Conservation (phyloP, 2,888 invertebrate genomes). For the Catocala nupta region DNA sequence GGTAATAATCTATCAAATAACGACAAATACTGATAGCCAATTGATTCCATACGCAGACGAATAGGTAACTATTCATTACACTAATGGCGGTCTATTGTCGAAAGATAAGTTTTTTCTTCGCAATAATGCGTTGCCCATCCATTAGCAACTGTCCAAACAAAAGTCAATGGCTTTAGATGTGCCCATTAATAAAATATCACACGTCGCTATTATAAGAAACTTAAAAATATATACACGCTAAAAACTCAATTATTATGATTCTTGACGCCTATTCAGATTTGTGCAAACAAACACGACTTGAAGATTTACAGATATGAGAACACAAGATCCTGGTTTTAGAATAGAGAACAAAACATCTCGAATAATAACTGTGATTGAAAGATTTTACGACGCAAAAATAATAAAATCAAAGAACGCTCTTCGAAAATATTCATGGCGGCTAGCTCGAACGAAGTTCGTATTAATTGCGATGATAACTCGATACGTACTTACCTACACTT, state of each 20-base stretch:
- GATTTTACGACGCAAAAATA: slow-evolving; percentile 13
- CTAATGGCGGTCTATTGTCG: slow-evolving; percentile 71
- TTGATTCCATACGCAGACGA: slow-evolving; percentile 62
- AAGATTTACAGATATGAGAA: slow-evolving; percentile 1
- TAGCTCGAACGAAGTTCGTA: slow-evolving; percentile 24
- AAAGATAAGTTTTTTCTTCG: slow-evolving; percentile 53
- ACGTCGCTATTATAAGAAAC: slow-evolving; percentile 33
- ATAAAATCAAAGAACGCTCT: slow-evolving; percentile 14
- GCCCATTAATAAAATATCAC: slow-evolving; percentile 58
- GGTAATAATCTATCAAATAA: slow-evolving; percentile 59
- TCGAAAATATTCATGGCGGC: slow-evolving; percentile 22
- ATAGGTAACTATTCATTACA: slow-evolving; percentile 66
- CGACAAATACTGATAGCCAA: slow-evolving; percentile 61
- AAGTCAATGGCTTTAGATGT: slow-evolving; percentile 64
- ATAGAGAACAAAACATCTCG: background rate
- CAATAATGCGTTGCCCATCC: slow-evolving; percentile 56
- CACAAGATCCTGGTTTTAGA: slow-evolving; percentile 7
- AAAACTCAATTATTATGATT: slow-evolving; percentile 22
- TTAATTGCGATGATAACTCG: slow-evolving; percentile 36
- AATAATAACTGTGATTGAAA: slow-evolving; percentile 4
- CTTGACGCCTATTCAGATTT: slow-evolving; percentile 10
- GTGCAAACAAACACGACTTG: background rate
- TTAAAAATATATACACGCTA: slow-evolving; percentile 30
- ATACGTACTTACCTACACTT: slow-evolving; percentile 8
- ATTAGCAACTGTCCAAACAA: slow-evolving; percentile 68